Evolutionary conservation across 2,888 invertebrate species (phyloP), one percentile per base, ranked within the genome.

Genomic region (Crematogaster levior): DNA sequence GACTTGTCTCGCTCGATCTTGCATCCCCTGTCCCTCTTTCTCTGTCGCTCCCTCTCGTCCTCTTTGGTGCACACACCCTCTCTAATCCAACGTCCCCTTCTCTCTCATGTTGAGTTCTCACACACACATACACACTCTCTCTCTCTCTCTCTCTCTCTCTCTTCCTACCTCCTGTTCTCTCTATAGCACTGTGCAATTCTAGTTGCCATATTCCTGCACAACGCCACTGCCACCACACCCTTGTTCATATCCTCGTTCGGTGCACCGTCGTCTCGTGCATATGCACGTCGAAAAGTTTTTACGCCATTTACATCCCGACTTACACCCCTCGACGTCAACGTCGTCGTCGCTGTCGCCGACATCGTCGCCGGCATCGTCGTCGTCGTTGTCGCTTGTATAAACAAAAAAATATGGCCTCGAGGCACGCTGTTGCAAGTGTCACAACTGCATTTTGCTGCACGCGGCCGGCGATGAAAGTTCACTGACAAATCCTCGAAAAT

Each of bases 121-220:
- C 34, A 6, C 34, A 6, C 34, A 34, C 60, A 5, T 6, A 6
- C 34, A 6, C 34, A 34, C 6, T 34, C 34, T 34, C 74, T 53
- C 65, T 51, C 30, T 34, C 48, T 58, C 46, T 34, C 46, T 85
- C 86, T 84, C 81, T 37, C 60, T 53, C 65, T 72, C 68, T 34
- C 27, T 34, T 70, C 46, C 65, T 10, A 37, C 27, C 21, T 51
- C 48, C 51, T 61, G 65, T 56, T 51, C 72, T 75, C 84, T 77
- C 81, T 18, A 81, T 37, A 58, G 68, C 58, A 70, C 53, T 37
- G 79, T 84, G 84, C 90, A 87, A 91, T 92, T 90, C 87, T 87
- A 92, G 89, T 89, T 92, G 88, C 90, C 89, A 91, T 91, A 91
- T 91, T 89, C 87, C 90, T 81, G 83, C 86, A 82, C 86, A 88